Percentiles rank a stretch among this genome's conserved stretches.
Evolutionary conservation across 2,888 invertebrate species (phyloP).

Genomic region (Sinotaia quadrata): DNA sequence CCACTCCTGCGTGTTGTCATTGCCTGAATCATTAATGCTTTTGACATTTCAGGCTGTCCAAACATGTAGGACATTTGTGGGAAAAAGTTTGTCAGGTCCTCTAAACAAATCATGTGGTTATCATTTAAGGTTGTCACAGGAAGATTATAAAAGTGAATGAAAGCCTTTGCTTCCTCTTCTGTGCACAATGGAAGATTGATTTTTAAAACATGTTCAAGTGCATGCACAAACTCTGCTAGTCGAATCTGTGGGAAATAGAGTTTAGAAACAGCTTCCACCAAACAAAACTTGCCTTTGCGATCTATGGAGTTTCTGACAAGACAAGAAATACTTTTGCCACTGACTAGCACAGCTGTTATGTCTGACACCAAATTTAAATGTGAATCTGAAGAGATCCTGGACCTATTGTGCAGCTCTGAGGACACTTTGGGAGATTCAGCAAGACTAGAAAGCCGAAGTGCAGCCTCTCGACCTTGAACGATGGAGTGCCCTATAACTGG

Average conservation of each 20-base stretch:
- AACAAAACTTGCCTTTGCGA: constrained; percentile 57
- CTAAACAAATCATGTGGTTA: constrained; percentile 64
- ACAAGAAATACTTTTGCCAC: constrained; percentile 68
- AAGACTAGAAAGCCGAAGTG: background rate
- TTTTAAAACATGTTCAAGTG: constrained; percentile 61
- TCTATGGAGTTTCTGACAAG: constrained; percentile 48
- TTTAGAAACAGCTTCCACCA: constrained; percentile 68
- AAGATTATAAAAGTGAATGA: constrained; percentile 67
- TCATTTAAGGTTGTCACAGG: constrained; percentile 66
- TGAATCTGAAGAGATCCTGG: background rate
- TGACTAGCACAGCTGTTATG: constrained; percentile 44
- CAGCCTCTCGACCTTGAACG: background rate
- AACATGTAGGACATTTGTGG: constrained; percentile 67
- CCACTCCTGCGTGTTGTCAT: constrained; percentile 12
- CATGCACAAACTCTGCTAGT: constrained; percentile 64
- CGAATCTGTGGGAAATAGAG: constrained; percentile 65
- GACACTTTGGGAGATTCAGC: background rate
- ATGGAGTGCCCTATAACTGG: background rate
- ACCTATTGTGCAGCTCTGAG: background rate
- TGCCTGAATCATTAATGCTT: background rate
- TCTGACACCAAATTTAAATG: constrained; percentile 31
- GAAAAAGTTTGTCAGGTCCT: constrained; percentile 61
- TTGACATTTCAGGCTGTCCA: constrained; percentile 13
- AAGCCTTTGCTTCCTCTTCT: constrained; percentile 64
- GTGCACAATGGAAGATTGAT: constrained; percentile 59